These are phyloP conservation scores for Peromyscus leucopus DNA, from an alignment of 2,113 vertebrate genomes.

Conservation along the genomic window DNA sequence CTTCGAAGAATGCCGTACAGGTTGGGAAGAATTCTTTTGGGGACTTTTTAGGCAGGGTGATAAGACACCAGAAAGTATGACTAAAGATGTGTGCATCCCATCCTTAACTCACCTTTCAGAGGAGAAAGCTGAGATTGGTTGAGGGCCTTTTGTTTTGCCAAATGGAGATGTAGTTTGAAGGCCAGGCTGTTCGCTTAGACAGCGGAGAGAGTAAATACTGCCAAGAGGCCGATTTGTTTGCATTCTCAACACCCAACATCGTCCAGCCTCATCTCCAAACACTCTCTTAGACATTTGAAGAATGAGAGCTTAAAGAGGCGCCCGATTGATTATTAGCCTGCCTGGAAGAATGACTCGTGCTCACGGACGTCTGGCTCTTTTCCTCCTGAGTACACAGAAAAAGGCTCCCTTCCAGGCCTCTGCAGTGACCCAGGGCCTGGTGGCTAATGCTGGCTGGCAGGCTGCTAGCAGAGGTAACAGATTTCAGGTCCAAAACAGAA, in stretches of 20 bases:
- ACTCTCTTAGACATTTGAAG: conserved; percentile 53
- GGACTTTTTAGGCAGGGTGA: neutral
- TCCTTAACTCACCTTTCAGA: conserved; percentile 27
- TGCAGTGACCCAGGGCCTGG: neutral
- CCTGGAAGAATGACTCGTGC: neutral
- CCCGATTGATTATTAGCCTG: conserved; percentile 25
- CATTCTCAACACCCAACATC: conserved; percentile 52
- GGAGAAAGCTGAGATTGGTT: neutral
- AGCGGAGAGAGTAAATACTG: conserved; percentile 46
- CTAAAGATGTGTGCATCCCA: neutral
- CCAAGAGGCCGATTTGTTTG: conserved; percentile 68
- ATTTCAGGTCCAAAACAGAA: neutral
- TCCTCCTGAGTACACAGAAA: neutral
- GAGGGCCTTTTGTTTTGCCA: neutral
- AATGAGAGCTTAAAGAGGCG: conserved; percentile 44
- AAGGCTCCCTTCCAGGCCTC: neutral
- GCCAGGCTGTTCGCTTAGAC: conserved; percentile 47
- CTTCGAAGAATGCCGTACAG: neutral
- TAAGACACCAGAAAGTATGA: neutral
- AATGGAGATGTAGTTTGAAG: conserved; percentile 13
- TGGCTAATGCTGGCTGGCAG: neutral
- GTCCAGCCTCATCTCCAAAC: conserved; percentile 45
- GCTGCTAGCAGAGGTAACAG: neutral
- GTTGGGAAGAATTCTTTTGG: neutral
- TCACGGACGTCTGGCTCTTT: neutral